Evolutionary conservation across 2,797 vertebrate species (phyloP).

Genomic region (Betta splendens): DNA sequence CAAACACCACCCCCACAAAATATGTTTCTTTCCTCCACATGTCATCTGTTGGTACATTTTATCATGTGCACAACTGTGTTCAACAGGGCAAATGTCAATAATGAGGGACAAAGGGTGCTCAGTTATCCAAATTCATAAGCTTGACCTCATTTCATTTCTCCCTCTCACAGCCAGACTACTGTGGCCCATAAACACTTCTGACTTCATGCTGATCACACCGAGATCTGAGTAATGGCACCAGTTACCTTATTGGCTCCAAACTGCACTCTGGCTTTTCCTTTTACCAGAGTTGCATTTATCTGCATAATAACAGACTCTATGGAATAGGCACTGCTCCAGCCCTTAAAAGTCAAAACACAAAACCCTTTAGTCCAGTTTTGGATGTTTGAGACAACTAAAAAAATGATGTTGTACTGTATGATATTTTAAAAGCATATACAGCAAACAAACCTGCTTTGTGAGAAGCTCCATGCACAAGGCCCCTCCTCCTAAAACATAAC

Average conservation of each 20-base stretch:
- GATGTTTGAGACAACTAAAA: neutral
- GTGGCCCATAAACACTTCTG: too few relatives aligned
- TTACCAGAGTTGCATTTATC: conserved; percentile 97
- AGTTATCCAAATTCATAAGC: too few relatives aligned
- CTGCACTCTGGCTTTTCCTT: conserved; percentile 98
- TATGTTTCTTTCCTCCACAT: too few relatives aligned
- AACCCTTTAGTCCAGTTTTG: neutral
- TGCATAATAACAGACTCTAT: conserved; percentile 99
- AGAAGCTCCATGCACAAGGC: conserved; percentile 99
- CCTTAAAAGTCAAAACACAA: conserved; percentile 73
- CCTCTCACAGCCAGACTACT: too few relatives aligned
- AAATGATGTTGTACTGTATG: accelerated
- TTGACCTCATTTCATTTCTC: too few relatives aligned
- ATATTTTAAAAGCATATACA: neutral
- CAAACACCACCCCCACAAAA: too few relatives aligned
- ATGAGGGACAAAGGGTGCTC: too few relatives aligned
- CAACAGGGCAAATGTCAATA: too few relatives aligned
- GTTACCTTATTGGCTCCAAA: conserved; percentile 99
- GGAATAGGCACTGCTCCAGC: conserved; percentile 99
- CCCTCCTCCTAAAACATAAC: conserved; percentile 96
- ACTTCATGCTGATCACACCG: too few relatives aligned
- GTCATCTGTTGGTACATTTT: too few relatives aligned
- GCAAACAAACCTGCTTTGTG: conserved; percentile 98
- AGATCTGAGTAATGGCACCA: neutral
- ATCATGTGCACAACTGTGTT: too few relatives aligned